Evolutionary conservation across 2,797 vertebrate genomes (phyloP), one percentile per base, ranked within the genome.

Genomic region (Siniperca scherzeri): DNA sequence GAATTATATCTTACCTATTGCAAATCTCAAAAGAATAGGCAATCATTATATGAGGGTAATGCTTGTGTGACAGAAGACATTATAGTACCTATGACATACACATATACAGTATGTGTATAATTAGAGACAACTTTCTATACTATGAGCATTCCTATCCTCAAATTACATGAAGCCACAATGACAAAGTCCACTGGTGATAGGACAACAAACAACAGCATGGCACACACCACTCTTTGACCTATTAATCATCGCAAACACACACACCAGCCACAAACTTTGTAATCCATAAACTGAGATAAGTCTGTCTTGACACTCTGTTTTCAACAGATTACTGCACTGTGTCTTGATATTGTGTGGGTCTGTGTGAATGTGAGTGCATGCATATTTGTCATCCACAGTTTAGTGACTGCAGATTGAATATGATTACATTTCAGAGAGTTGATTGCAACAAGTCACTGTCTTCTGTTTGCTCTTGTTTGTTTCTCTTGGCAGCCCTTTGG

Each of bases 141-240:
- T 55, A 42, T 22, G 55, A 62, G 56, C 25, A 13, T 73, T 77
- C 4, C 44, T 73, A 33, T 33, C 52, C n/a, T 71, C 40, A 86
- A 90, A 86, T 76, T 71, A 80, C 82, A 89, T 80, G 27, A 88
- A 91, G 60, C 81, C 82, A 80, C 5, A 1, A 66, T 74, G 64
- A 57, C 92, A 94, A 95, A 94, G 94, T 95, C 92, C 91, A 85
- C 46, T 12, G 33, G 65, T 83, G 89, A 91, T 44, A 84, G 88
- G 77, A 92, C 91, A 93, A 89, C 91, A 92, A 94, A 93, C 86
- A 91, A 89, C 88, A 90, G 81, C 85, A 84, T 68, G 74, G 86
- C 78, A 88, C 81, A 90, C 78, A 88, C 27, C 78, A 93, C 84
- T 84, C 93, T 94, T 94, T 94, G 88, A 92, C 92, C 93, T 77